Conservation (phyloP, 2,888 invertebrate genomes). For the Ypsolopha sequella region DNA sequence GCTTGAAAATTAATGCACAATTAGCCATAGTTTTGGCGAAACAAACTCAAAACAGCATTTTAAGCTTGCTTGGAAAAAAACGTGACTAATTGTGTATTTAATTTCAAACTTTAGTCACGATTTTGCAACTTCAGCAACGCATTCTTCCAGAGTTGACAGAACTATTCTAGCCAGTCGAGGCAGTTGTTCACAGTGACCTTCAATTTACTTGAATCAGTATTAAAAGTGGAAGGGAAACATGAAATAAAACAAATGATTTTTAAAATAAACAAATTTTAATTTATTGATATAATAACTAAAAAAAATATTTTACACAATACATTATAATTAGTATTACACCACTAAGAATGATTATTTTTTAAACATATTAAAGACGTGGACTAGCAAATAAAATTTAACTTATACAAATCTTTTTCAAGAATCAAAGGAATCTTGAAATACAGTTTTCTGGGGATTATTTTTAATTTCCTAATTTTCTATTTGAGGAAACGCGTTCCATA, state of each 20-base stretch:
- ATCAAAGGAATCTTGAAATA: conserved; percentile 2
- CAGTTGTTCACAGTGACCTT: too few relatives aligned
- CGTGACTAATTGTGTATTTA: too few relatives aligned
- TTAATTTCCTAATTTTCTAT: not conserved
- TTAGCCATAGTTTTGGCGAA: too few relatives aligned
- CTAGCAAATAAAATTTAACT: conserved; percentile 67
- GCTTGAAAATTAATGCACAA: too few relatives aligned
- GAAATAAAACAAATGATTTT: conserved; percentile 7
- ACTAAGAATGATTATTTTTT: conserved; percentile 63
- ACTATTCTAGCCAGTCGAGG: too few relatives aligned
- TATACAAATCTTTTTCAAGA: conserved; percentile 34
- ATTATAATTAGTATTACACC: conserved; percentile 69
- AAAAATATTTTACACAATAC: conserved; percentile 68
- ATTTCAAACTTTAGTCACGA: too few relatives aligned
- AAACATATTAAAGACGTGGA: conserved; percentile 64
- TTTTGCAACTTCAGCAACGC: too few relatives aligned
- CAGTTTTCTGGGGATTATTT: conserved; percentile 1
- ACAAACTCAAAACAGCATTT: too few relatives aligned
- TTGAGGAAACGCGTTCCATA: not conserved
- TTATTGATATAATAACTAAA: conserved; percentile 69
- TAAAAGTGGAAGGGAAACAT: not conserved
- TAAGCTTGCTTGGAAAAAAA: too few relatives aligned
- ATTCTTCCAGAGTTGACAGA: too few relatives aligned
- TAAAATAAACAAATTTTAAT: conserved; percentile 71
- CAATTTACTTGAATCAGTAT: too few relatives aligned